Conservation (phyloP, 2,113 vertebrate genomes). For the Tympanuchus pallidicinctus region DNA sequence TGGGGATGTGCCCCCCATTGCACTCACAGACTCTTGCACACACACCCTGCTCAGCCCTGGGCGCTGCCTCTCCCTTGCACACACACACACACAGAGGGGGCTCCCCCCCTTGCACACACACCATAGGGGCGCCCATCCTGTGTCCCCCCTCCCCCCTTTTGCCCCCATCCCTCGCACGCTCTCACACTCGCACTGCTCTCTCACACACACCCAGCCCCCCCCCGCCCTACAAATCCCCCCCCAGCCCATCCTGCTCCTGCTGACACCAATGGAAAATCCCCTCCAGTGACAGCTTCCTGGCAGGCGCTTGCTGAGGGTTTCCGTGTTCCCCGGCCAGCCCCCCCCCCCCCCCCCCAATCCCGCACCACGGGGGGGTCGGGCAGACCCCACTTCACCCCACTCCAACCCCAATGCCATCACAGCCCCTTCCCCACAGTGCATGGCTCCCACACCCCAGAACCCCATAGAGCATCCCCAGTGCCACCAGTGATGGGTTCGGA, state of each 20-base stretch:
- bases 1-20: neutral
- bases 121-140: neutral
- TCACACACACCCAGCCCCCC: neutral
- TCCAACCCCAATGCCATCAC: neutral
- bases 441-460: neutral
- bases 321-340: constrained; percentile 36
- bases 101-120: neutral
- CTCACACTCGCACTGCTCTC: neutral
- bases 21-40: neutral
- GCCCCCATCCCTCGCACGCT: neutral
- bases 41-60: neutral
- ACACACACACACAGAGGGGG: neutral
- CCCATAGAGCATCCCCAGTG: neutral
- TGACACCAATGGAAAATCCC: constrained; percentile 67
- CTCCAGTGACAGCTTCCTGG: constrained; percentile 64
- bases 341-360: constrained; percentile 13
- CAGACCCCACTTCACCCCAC: neutral
- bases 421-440: neutral
- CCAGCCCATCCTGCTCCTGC: constrained; percentile 17
- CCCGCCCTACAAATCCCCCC: neutral
- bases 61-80: neutral
- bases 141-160: neutral
- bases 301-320: constrained; percentile 41
- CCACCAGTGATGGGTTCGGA: accelerated
- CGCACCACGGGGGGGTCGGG: neutral